Conservation (phyloP, 2,888 invertebrate genomes). For the Tenthredo mesomela region DNA sequence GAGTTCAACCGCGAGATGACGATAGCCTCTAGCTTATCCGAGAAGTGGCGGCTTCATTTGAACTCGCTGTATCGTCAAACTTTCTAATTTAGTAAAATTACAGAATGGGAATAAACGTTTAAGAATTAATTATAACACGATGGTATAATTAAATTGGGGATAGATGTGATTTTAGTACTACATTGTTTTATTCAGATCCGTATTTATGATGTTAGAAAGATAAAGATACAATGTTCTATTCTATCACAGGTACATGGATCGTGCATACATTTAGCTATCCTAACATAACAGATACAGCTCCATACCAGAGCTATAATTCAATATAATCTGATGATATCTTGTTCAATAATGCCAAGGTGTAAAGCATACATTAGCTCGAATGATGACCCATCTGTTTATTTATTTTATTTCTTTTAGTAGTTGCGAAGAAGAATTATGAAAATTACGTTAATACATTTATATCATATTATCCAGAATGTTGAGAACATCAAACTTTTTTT, state of each 20-base stretch:
- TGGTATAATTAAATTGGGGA: not conserved
- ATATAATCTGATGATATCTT: slow-evolving; percentile 36
- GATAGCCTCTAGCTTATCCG: no score
- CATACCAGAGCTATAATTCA: slow-evolving; percentile 44
- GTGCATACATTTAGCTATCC: slow-evolving; percentile 59
- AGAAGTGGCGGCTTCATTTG: no score
- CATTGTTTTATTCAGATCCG: slow-evolving; percentile 50
- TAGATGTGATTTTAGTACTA: slow-evolving; percentile 25
- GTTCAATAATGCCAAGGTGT: slow-evolving; percentile 7
- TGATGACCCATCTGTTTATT: slow-evolving; percentile 1
- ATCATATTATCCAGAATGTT: not conserved
- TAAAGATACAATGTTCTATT: slow-evolving; percentile 68
- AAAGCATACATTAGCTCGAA: slow-evolving; percentile 4
- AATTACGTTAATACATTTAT: not conserved
- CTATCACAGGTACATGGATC: slow-evolving; percentile 71
- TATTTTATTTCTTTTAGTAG: not conserved
- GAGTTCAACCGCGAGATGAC: no score
- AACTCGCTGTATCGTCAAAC: no score
- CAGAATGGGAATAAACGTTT: not conserved
- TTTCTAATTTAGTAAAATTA: not conserved
- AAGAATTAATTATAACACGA: not conserved
- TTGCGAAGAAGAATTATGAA: not conserved
- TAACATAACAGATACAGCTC: slow-evolving; percentile 51
- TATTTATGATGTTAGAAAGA: slow-evolving; percentile 43
- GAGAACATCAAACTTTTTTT: not conserved